phyloP scores from a whole-genome alignment of 2,113 vertebrate genomes.

The Lampris megalopsis region DNA sequence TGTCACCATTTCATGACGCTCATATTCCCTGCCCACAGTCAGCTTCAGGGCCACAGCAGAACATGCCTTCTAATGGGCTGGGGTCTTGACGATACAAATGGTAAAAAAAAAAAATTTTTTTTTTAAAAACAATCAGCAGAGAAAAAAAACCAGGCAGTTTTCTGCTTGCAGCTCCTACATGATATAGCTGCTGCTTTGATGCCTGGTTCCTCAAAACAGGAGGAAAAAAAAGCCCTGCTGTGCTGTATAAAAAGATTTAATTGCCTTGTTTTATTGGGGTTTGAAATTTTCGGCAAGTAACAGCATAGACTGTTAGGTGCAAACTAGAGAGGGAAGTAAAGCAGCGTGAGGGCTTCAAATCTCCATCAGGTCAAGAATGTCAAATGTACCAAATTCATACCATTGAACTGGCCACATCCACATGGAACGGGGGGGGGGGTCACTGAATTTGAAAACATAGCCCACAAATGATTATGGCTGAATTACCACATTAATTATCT shows the following conservation, averaged over 20 bases:
- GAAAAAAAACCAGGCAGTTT: constrained; percentile 31
- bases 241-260: constrained; percentile 10
- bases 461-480: background rate
- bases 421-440: background rate
- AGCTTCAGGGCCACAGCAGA: constrained; percentile 47
- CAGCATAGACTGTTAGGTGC: constrained; percentile 36
- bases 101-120: constrained; percentile 23
- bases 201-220: constrained; percentile 25
- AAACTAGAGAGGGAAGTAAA: constrained; percentile 11
- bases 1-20: constrained; percentile 64
- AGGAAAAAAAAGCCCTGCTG: background rate
- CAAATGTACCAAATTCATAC: constrained; percentile 12
- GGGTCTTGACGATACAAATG: constrained; percentile 43
- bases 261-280: constrained; percentile 27
- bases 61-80: constrained; percentile 59
- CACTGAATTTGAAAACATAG: background rate
- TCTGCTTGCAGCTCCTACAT: constrained; percentile 28
- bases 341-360: constrained; percentile 30
- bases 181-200: constrained; percentile 48
- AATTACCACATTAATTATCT: constrained; percentile 32
- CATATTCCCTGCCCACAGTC: constrained; percentile 58
- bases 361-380: constrained; percentile 35
- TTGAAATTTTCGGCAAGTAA: constrained; percentile 22
- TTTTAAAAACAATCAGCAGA: too few relatives aligned
- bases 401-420: constrained; percentile 8